Evolutionary conservation across 2,888 invertebrate genomes (phyloP).

Genomic region (Diaperis boleti): DNA sequence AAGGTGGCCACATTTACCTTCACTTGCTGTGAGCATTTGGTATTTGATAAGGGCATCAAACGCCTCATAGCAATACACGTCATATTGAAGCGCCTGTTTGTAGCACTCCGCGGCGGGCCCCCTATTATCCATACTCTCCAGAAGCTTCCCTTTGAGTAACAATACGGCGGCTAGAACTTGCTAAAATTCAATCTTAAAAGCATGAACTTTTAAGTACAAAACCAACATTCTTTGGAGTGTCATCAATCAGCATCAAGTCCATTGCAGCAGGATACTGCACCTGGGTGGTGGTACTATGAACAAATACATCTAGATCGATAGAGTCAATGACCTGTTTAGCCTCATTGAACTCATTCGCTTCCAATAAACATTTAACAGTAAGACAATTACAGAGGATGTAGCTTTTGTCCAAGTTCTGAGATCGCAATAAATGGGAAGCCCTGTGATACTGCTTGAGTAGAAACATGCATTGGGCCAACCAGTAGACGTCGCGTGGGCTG

Average conservation of each 20-base stretch:
- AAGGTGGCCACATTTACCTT: too few relatives aligned
- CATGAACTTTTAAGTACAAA: too few relatives aligned
- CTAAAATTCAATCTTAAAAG: constrained; percentile 67
- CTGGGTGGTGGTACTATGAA: constrained; percentile 60
- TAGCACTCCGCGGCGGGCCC: constrained; percentile 90
- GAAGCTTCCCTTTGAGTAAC: constrained; percentile 86
- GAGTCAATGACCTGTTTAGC: constrained; percentile 85
- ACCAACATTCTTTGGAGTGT: constrained; percentile 79
- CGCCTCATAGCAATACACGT: constrained; percentile 93
- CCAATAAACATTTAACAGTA: constrained; percentile 84
- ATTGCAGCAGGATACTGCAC: constrained; percentile 49
- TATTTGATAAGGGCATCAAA: constrained; percentile 90
- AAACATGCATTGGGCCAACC: constrained; percentile 90
- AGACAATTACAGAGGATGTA: constrained; percentile 89
- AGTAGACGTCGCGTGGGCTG: constrained; percentile 87
- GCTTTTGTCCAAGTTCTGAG: constrained; percentile 75
- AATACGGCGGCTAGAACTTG: constrained; percentile 83
- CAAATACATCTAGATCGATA: constrained; percentile 74
- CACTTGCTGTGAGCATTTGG: constrained; percentile 88
- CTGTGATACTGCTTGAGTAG: constrained; percentile 90
- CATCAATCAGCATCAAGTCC: constrained; percentile 67
- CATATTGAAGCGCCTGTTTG: constrained; percentile 84
- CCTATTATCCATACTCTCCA: constrained; percentile 90
- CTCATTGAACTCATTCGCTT: constrained; percentile 86
- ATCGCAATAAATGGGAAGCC: constrained; percentile 85